Base-by-base conservation (phyloP, 2,888 invertebrate genomes). In the Thalpophila matura region DNA sequence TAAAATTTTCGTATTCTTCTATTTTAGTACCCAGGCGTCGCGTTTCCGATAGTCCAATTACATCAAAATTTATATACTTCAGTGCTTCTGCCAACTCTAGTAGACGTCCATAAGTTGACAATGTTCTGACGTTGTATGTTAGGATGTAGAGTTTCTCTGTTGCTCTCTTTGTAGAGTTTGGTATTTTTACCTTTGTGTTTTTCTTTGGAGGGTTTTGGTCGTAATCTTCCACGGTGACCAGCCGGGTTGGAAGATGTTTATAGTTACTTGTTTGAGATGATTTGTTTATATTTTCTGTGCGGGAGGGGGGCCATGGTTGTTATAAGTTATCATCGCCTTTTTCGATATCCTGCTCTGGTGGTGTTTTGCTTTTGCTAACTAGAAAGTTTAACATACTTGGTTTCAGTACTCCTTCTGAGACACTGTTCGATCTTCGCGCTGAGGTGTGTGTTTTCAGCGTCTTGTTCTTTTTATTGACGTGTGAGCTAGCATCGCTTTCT, bases 161-260 rank as follows among this genome's bases (percentile, higher is more conserved):
- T n/a, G 35, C 47, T 4, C 46, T 61, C 35, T 53, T 33, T 3
- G 43, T 37, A 14, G 35, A 35, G 14, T 40, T 65, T 12, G 6
- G 14, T 55, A 35, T 45, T 55, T 38, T n/a, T 46, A 4, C 27
- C 16, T 14, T 26, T 6, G 14, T 26, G 14, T 7, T 27, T 24
- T 45, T 51, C 40, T 62, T 74, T 68, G 55, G 74, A 75, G 72
- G 77, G 75, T 77, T 69, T 31, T 68, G 69, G 79, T 68, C 57
- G n/a, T n/a, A n/a, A n/a, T n/a, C n/a, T n/a, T n/a, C n/a, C n/a
- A n/a, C n/a, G n/a, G n/a, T n/a, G n/a, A 4, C 74, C 74, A 50
- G 50, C 69, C 74, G 70, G 64, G 14, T 75, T 79, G 73, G 76
- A 73, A 72, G 69, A 72, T 62, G 38, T 14, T 16, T 29, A 10